Base-by-base conservation (phyloP, 2,113 vertebrate species). In the Brachionichthys hirsutus region DNA sequence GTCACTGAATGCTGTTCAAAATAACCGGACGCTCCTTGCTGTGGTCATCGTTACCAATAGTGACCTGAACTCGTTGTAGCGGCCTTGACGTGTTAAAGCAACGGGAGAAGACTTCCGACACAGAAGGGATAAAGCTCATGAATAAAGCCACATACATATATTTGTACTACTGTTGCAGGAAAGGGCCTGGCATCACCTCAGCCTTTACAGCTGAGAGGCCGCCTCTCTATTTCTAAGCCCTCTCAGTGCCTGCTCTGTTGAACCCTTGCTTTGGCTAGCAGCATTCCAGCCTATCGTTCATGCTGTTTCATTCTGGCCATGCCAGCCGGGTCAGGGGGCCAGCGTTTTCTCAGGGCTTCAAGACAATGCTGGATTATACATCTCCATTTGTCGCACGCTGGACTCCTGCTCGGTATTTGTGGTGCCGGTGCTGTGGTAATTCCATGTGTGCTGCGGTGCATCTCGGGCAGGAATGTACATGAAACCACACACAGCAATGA, bases 231-330 rank as follows among this genome's bases (percentile, higher is more conserved):
- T 78, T 81, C 62, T 68, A 65, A 80, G 67, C 64, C 75, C 72
- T 68, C 73, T 73, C 67, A 48, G 64, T 85, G 77, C 63, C 76
- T 55, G 63, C 30, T 57, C 67, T 74, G 67, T 75, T 73, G 75
- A 86, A 75, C 71, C 75, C 79, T 66, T 84, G 73, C 69, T 84
- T 83, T 81, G 75, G 80, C 59, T 60, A 55, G 54, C 56, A 67
- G 67, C 76, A 86, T 86, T 87, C 76, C 83, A 75, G 45, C 58
- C 81, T 75, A 83, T 88, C 87, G 79, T 85, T 90, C 81, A 88
- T 71, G 73, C 78, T 68, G 84, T 68, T 85, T 65, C 65, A 75
- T 89, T 89, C 57, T 64, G 75, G 18, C 78, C 62, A 36, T 90
- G 87, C 88, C 88, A 89, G 76, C 45, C 66, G n/a, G 85, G 82